These are phyloP conservation scores for Lagopus leucura DNA, from an alignment of 2,113 vertebrate species.

Conservation along the genomic window DNA sequence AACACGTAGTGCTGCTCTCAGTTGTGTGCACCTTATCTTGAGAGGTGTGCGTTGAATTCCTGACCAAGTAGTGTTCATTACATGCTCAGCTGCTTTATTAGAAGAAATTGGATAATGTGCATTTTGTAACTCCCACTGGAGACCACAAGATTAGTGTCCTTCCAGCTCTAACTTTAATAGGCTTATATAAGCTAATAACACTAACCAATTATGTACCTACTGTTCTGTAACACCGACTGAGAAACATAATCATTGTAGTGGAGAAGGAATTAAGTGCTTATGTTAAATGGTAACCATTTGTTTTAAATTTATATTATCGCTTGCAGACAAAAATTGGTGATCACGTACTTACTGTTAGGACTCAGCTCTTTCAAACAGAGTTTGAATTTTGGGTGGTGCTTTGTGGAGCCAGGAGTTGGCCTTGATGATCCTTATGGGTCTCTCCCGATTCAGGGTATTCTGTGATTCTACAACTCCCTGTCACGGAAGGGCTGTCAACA, in stretches of 20 bases:
- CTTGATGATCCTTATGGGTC: too few relatives aligned
- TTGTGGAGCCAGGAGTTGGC: too few relatives aligned
- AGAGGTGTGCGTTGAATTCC: neutral
- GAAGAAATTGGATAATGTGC: neutral
- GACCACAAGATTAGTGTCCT: neutral
- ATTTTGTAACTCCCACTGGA: neutral
- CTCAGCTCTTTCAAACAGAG: too few relatives aligned
- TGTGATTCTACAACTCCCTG: neutral
- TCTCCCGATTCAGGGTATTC: too few relatives aligned
- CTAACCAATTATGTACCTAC: neutral
- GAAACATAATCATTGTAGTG: neutral
- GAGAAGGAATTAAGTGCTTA: neutral
- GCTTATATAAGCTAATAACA: neutral
- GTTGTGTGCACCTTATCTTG: neutral
- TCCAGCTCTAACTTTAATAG: neutral
- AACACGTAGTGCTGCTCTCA: neutral
- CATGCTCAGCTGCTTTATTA: neutral
- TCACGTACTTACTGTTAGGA: neutral
- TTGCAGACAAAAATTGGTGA: neutral
- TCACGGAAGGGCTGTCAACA: neutral
- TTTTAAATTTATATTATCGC: neutral
- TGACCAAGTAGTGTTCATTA: neutral
- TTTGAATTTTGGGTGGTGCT: too few relatives aligned
- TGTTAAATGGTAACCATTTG: neutral
- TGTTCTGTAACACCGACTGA: conserved; percentile 4